Evolutionary conservation across 2,113 vertebrate species (phyloP).

Genomic region (Empidonax traillii): DNA sequence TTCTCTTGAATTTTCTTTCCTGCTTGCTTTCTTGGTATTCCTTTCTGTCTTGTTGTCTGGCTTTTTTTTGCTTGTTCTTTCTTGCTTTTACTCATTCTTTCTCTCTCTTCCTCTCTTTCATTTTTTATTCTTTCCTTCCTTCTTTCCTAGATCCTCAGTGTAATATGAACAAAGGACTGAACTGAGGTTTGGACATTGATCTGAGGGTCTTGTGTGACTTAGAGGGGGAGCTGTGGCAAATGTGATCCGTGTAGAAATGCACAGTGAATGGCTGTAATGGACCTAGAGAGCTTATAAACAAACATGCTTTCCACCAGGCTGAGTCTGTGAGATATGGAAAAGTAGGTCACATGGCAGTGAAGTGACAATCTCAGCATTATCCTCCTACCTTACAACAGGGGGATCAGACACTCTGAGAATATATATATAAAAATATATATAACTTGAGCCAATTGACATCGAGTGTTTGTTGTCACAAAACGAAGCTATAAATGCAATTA

Average conservation of each 20-base stretch:
- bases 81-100: neutral
- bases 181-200: accelerated
- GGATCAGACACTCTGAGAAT: neutral
- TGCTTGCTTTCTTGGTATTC: neutral
- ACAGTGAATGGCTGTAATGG: neutral
- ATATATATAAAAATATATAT: neutral
- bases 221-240: neutral
- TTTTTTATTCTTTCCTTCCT: neutral
- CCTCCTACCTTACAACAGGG: neutral
- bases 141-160: no score
- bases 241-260: neutral
- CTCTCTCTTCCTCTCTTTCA: neutral
- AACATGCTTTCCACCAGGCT: neutral
- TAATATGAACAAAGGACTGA: neutral
- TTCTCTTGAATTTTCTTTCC: neutral
- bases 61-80: neutral
- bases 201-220: neutral
- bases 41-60: neutral
- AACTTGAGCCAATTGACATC: neutral
- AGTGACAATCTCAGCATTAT: neutral
- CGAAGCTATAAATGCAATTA: neutral
- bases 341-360: neutral
- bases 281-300: neutral
- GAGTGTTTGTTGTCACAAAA: neutral
- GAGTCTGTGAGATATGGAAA: neutral